A percentile compares a stretch with the other conserved stretches of the same genome.
Conservation (phyloP, 2,888 invertebrate genomes). For the Gnatocerus cornutus region DNA sequence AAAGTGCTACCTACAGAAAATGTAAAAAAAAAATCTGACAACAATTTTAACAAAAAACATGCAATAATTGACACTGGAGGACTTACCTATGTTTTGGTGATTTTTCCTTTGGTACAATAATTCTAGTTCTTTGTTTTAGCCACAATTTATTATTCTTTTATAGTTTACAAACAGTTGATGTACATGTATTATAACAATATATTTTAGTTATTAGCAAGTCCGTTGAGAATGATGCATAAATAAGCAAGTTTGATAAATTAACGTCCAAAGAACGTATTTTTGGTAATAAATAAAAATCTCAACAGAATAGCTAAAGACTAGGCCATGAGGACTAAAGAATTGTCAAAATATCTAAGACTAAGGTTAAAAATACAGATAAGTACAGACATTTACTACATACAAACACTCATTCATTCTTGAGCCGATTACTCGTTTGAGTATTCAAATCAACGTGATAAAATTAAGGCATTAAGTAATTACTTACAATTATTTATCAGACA, state of each 20-base stretch:
- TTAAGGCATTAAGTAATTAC: conserved; percentile 56
- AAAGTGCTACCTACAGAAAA: conserved; percentile 39
- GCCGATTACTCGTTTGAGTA: conserved; percentile 52
- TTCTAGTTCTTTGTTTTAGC: conserved; percentile 54
- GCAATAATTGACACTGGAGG: conserved; percentile 48
- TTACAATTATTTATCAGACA: conserved; percentile 48
- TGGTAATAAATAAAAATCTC: conserved; percentile 47
- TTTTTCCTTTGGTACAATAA: conserved; percentile 38
- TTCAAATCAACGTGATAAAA: conserved; percentile 50
- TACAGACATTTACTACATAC: conserved; percentile 59
- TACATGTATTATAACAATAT: conserved; percentile 62
- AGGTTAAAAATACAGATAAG: conserved; percentile 55
- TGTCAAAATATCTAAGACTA: conserved; percentile 57
- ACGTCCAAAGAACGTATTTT: conserved; percentile 36
- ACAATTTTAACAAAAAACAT: conserved; percentile 64
- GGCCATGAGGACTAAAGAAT: conserved; percentile 61
- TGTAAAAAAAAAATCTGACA: conserved; percentile 64
- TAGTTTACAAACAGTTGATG: conserved; percentile 64
- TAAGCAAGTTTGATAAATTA: conserved; percentile 18
- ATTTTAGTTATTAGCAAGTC: conserved; percentile 58
- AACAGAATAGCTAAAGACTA: conserved; percentile 63
- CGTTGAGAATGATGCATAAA: conserved; percentile 51
- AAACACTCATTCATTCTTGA: conserved; percentile 60
- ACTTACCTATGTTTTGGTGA: conserved; percentile 59
- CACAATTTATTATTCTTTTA: conserved; percentile 64